Conservation (phyloP, 2,797 vertebrate species). For the Sebastes umbrosus region DNA sequence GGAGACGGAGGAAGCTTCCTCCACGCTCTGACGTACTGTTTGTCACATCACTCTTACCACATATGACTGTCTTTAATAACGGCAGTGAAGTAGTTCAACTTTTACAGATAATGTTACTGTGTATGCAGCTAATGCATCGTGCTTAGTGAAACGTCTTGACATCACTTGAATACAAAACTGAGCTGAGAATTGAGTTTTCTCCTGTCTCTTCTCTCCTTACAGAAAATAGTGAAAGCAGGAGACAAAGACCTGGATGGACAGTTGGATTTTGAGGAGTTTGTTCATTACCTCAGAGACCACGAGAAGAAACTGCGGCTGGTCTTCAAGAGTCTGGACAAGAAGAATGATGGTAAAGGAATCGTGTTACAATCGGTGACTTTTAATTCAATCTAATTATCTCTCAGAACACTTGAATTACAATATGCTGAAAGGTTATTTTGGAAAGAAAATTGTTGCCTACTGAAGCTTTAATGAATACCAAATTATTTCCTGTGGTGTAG, state of each 20-base stretch:
- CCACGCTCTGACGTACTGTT: constrained; percentile 1
- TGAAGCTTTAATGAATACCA: neutral
- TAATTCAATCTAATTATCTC: too few relatives aligned
- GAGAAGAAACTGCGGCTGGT: constrained; percentile 96
- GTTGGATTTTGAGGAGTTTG: constrained; percentile 96
- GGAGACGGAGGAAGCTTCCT: neutral
- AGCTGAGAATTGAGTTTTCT: neutral
- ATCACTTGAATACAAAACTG: neutral
- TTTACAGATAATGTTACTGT: neutral
- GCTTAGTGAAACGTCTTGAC: neutral
- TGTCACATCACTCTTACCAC: constrained; percentile 9
- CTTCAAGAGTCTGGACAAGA: constrained; percentile 96
- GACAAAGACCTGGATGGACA: constrained; percentile 96
- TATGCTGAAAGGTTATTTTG: too few relatives aligned
- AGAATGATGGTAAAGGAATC: constrained; percentile 89
- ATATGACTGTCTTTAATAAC: neutral
- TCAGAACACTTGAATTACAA: too few relatives aligned
- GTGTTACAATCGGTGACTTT: neutral
- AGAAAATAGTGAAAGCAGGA: constrained; percentile 97
- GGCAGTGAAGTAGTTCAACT: neutral
- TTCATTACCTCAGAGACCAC: constrained; percentile 95
- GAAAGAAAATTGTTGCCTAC: too few relatives aligned
- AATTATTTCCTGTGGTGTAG: constrained; percentile 64
- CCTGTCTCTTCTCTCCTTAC: constrained; percentile 10
- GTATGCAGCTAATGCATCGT: neutral